Evolutionary conservation across 2,113 vertebrate species (phyloP).

Genomic region (Saccopteryx bilineata): DNA sequence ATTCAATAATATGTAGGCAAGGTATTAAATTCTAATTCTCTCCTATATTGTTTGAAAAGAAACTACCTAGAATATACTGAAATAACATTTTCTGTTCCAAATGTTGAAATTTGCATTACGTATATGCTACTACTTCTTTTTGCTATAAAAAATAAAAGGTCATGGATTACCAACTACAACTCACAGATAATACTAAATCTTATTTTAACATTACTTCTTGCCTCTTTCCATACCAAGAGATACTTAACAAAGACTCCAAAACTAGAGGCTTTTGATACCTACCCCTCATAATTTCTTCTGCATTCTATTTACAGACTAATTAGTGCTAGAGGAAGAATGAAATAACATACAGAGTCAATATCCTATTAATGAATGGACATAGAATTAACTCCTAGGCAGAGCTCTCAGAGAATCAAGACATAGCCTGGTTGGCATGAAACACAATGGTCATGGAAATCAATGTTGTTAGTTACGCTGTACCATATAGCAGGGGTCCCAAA

Average conservation of each 20-base stretch:
- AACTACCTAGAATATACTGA: not conserved
- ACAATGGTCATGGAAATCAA: not conserved
- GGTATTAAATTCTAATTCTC: not conserved
- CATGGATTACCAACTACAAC: not conserved
- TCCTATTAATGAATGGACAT: not conserved
- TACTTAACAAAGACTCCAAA: not conserved
- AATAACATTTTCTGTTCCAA: conserved; percentile 4
- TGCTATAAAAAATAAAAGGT: not conserved
- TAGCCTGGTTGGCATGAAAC: not conserved
- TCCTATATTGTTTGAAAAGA: conserved; percentile 4
- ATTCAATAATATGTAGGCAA: not conserved
- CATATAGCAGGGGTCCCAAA: too few species aligned
- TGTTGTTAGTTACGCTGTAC: not conserved
- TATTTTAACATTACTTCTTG: not conserved
- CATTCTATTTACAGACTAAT: not conserved
- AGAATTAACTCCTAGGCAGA: not conserved
- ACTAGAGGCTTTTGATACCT: not conserved
- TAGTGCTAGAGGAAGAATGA: not conserved
- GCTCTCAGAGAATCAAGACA: too few species aligned
- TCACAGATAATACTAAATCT: not conserved
- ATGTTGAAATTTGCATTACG: conserved; percentile 1
- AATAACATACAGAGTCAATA: not conserved
- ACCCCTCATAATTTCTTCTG: not conserved
- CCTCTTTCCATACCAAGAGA: not conserved
- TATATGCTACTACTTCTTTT: not conserved